These are phyloP conservation scores for Pterobdella sp. DNA, from an alignment of 2,888 invertebrate species.

Conservation along the genomic window DNA sequence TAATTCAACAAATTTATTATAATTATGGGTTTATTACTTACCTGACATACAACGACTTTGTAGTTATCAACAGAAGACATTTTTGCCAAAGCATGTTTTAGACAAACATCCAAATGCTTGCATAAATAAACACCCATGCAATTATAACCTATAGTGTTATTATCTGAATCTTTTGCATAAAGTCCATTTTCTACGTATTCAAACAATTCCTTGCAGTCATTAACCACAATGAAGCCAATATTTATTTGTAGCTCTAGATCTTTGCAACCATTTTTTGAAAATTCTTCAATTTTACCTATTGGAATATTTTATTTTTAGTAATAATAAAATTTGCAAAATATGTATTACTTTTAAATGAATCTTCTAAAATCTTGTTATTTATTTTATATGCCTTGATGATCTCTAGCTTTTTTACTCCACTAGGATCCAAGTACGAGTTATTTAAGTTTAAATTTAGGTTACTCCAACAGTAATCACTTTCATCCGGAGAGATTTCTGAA, in stretches of 20 bases:
- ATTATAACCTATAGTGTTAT: conserved; percentile 39
- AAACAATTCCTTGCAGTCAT: conserved; percentile 26
- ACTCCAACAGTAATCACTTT: background rate
- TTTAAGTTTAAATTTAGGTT: background rate
- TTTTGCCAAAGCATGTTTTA: conserved; percentile 38
- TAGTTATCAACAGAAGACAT: conserved; percentile 32
- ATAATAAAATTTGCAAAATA: background rate
- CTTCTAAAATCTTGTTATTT: background rate
- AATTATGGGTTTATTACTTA: conserved; percentile 25
- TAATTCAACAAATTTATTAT: too few relatives aligned
- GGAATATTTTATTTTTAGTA: background rate
- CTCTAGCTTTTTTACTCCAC: background rate
- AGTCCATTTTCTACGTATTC: conserved; percentile 31
- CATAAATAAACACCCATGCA: conserved; percentile 38
- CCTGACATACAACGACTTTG: conserved; percentile 37
- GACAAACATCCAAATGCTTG: conserved; percentile 36
- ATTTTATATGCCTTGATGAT: background rate
- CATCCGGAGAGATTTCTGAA: background rate
- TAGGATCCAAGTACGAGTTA: background rate
- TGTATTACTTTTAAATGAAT: conserved; percentile 2
- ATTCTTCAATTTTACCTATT: conserved; percentile 37
- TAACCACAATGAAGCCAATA: conserved; percentile 37
- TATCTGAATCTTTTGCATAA: conserved; percentile 35
- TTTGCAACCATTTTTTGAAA: conserved; percentile 35
- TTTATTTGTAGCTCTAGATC: conserved; percentile 34